These are phyloP conservation scores for Lytechinus pictus DNA, from an alignment of 35 echinoderm and acorn worm species.

Conservation along the genomic window DNA sequence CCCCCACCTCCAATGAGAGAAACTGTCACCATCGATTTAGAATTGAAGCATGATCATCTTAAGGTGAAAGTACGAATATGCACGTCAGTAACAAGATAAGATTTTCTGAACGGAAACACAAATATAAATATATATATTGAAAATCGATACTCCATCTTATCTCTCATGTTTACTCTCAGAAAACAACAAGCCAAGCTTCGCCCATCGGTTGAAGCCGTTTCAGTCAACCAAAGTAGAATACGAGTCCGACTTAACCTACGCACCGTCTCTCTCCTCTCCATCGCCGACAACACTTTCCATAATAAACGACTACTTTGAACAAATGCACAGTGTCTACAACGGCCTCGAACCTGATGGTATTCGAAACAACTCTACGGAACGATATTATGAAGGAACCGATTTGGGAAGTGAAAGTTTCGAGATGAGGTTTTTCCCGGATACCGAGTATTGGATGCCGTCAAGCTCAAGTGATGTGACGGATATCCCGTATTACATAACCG, in stretches of 20 bases:
- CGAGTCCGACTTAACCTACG: not conserved
- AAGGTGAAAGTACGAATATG: no score
- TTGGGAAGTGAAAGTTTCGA: not conserved
- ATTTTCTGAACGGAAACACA: no score
- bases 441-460: conserved; percentile 14
- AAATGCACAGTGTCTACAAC: conserved; percentile 11
- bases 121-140: no score
- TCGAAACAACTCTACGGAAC: not conserved
- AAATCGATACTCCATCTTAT: not conserved
- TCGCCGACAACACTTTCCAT: not conserved
- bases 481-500: conserved; percentile 10
- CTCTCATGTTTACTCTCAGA: not conserved
- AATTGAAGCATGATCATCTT: no score
- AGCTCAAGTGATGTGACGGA: not conserved
- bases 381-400: not conserved
- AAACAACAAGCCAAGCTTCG: not conserved
- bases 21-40: no score
- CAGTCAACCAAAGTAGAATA: not conserved
- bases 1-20: no score
- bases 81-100: no score
- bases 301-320: conserved; percentile 19
- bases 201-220: not conserved
- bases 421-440: conserved; percentile 17
- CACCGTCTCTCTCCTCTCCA: not conserved
- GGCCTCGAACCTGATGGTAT: not conserved